phyloP scores from a whole-genome alignment of 2,113 vertebrate species.

The Bettongia penicillata region DNA sequence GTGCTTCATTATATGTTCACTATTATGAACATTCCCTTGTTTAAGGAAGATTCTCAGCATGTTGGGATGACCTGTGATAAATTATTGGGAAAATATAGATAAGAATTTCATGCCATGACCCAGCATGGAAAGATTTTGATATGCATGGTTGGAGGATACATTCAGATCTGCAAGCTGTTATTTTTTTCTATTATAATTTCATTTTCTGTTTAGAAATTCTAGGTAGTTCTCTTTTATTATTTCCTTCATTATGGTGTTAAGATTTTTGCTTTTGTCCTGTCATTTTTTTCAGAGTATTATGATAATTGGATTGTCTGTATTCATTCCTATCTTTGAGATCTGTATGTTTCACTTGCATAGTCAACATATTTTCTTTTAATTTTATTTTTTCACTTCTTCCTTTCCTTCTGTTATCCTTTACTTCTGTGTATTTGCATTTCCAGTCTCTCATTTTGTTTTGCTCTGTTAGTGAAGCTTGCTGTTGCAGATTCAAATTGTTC shows the following conservation, averaged over 20 bases:
- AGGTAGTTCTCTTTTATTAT: not conserved
- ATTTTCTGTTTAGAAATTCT: not conserved
- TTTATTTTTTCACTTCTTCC: not conserved
- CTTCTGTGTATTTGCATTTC: not conserved
- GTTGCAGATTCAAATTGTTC: not conserved
- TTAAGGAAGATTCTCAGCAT: not conserved
- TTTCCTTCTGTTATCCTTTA: not conserved
- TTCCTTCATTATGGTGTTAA: not conserved
- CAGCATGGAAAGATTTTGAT: not conserved
- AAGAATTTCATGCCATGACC: not conserved
- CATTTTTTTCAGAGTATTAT: not conserved
- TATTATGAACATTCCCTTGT: not conserved
- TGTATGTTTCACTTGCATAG: not conserved
- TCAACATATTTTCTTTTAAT: not conserved
- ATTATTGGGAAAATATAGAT: not conserved
- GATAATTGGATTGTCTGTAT: not conserved
- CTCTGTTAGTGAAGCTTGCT: not conserved
- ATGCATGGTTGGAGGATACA: not conserved
- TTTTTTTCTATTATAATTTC: not conserved
- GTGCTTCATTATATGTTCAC: not conserved
- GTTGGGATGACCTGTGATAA: not conserved
- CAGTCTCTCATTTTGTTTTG: not conserved
- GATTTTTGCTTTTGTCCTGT: not conserved
- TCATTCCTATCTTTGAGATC: not conserved
- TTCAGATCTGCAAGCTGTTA: not conserved